Evolutionary conservation across 2,797 vertebrate species (phyloP), one percentile per base, ranked within the genome.

Genomic region (Nannoperca obscura): DNA sequence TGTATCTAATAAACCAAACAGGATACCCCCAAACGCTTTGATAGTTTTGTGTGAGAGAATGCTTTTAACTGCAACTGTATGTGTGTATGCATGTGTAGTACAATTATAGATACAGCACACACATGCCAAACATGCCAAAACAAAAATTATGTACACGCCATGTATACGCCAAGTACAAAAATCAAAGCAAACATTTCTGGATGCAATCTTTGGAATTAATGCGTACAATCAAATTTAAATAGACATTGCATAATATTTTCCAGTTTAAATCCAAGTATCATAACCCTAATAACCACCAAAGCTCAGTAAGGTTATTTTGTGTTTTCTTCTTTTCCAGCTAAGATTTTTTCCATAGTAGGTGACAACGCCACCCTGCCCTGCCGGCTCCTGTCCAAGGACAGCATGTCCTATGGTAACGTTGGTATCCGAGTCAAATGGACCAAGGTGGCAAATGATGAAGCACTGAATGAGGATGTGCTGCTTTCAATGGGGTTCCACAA

Each of bases 381-480:
- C 74, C 68, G 1, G 2, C 24, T 81, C 32, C 0, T 1, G 2
- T 2, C 46, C 30, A 94, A 93, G 34, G 88, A 85, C 20, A 57
- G 69, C 59, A 66, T 8, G 3, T 2, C 86, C 86, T 95, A 94
- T 75, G 92, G 87, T 57, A 64, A 38, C 34, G 82, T 92, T 46
- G 96, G 94, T 73, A 93, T 96, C 65, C 95, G 97, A 32, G 91
- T 98, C 82, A 97, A 97, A 92, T 99, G 98, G 98, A 96, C 94
- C 95, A 99, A 98, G 92, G 86, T 97, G 73, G 96, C 93, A 49
- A 93, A 94, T 4, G 95, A 97, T 90, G 94, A 95, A 84, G 88
- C 95, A 76, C 90, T 94, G 82, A 81, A 74, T 7, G 92, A 95
- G 77, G 96, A 98, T 0, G 97, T 99, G 71, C 92, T 98, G 65